phyloP scores from a whole-genome alignment of 2,797 vertebrate genomes.

The Benthosema pterotum region DNA sequence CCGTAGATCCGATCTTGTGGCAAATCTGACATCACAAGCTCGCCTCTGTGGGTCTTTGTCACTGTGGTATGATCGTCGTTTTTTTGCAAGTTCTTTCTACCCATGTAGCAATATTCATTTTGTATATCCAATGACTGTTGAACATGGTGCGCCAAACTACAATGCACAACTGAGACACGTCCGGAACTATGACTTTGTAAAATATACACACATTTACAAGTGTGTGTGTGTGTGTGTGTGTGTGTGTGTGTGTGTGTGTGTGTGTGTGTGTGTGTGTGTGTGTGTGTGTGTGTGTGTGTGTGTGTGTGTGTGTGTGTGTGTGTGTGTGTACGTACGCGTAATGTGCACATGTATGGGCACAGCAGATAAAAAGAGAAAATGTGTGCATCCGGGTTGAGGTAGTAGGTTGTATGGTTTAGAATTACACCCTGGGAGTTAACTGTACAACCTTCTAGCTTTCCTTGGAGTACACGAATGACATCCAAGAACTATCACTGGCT shows the following conservation, averaged over 20 bases:
- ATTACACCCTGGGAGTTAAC: constrained; percentile 99
- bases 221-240: too few relatives aligned
- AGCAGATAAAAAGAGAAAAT: constrained; percentile 71
- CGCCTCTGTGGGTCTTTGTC: constrained; percentile 99
- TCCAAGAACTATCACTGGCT: constrained; percentile 76
- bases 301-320: too few relatives aligned
- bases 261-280: too few relatives aligned
- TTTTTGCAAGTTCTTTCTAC: constrained; percentile 6
- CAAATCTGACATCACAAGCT: constrained; percentile 94
- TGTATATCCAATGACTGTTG: neutral
- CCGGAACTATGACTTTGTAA: too few relatives aligned
- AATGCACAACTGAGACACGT: neutral
- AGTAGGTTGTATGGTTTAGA: constrained; percentile 99
- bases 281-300: too few relatives aligned
- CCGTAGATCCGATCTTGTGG: constrained; percentile 99
- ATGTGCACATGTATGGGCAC: too few relatives aligned
- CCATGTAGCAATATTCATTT: neutral
- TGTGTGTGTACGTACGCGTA: too few relatives aligned
- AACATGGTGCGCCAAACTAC: neutral
- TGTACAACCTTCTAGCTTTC: constrained; percentile 99
- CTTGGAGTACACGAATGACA: constrained; percentile 98
- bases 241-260: too few relatives aligned
- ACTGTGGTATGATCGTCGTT: constrained; percentile 84
- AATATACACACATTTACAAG: too few relatives aligned
- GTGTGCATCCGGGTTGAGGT: constrained; percentile 99